Percentiles rank a stretch among this genome's conserved stretches.
Conservation (phyloP, 2,113 vertebrate species). For the human region GRCh38 chr5:175460501-175461000, state of each 20-base stretch:
- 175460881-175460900: neutral
- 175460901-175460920: neutral
- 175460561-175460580: neutral
- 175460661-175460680: too few relatives aligned
- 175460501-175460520: neutral
- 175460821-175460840: neutral
- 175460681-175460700: neutral
- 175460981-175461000: neutral
- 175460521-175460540: neutral
- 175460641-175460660: neutral
- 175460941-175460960: too few relatives aligned
- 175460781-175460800: neutral
- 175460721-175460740: neutral
- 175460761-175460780: neutral
- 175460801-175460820: neutral
- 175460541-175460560: neutral
- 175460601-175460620: neutral
- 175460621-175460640: neutral
- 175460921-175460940: too few relatives aligned
- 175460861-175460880: neutral
- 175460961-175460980: neutral
- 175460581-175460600: neutral
- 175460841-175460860: neutral
- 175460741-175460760: too few relatives aligned
- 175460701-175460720: neutral